Conservation (phyloP, 2,113 vertebrate genomes). For the Bucco capensis region DNA sequence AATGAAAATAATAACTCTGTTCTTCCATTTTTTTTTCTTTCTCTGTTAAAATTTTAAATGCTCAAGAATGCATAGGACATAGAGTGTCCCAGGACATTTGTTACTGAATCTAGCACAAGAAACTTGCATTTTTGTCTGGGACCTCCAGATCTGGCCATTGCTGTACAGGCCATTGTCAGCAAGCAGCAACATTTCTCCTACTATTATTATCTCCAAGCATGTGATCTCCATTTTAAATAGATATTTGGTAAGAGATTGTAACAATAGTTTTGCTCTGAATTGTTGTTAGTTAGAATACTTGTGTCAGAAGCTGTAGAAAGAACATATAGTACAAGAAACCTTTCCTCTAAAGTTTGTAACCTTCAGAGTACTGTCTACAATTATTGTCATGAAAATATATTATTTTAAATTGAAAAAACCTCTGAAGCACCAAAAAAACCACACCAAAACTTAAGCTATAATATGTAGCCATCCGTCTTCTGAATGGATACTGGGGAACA, state of each 20-base stretch:
- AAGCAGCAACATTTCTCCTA: background rate
- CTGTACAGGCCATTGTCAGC: background rate
- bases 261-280: background rate
- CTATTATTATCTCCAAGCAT: background rate
- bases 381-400: background rate
- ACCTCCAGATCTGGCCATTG: background rate
- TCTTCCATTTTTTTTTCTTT: background rate
- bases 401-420: background rate
- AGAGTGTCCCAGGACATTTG: background rate
- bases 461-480: background rate
- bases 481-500: slow-evolving; percentile 77
- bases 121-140: background rate
- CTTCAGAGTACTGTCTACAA: background rate
- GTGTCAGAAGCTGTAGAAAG: background rate
- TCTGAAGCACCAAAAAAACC: background rate
- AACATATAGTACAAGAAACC: no score
- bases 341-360: no score
- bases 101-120: background rate
- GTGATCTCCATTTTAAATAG: background rate
- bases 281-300: background rate
- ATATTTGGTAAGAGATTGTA: background rate
- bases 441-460: background rate
- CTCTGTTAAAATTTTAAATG: background rate
- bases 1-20: background rate
- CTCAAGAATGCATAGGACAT: background rate